phyloP scores from a whole-genome alignment of 1,140 invertebrate genomes.

The Anoplolepis gracilipes region DNA sequence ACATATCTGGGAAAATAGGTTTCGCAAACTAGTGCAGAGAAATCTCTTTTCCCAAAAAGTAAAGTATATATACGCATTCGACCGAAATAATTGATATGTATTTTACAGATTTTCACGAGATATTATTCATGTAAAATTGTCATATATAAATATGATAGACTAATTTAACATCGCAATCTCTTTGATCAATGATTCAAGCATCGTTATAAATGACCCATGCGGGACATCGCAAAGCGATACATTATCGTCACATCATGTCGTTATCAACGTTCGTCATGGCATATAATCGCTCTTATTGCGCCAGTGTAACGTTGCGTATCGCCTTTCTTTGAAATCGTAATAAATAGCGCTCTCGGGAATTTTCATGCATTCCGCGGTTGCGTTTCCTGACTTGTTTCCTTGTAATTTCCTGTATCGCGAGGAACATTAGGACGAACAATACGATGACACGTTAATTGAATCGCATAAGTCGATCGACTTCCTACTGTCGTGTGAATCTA shows the following conservation, averaged over 20 bases:
- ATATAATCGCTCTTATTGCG: not conserved
- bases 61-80: no score
- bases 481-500: not conserved
- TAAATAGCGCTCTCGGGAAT: constrained; percentile 16
- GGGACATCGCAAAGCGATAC: not conserved
- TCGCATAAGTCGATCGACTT: constrained; percentile 26
- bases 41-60: not conserved
- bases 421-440: constrained; percentile 8
- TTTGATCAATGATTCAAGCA: not conserved
- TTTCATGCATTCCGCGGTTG: constrained; percentile 43
- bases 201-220: not conserved
- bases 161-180: not conserved
- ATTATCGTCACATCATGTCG: not conserved
- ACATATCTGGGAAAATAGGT: constrained; percentile 25
- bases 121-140: not conserved
- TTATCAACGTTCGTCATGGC: constrained; percentile 2
- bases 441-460: constrained; percentile 35
- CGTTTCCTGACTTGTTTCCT: constrained; percentile 32
- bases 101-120: not conserved
- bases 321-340: constrained; percentile 31
- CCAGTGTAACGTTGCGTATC: not conserved
- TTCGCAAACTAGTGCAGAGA: not conserved
- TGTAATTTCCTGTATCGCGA: constrained; percentile 18
- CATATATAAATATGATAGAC: not conserved
- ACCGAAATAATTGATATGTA: no score